Conservation (phyloP, 2,888 invertebrate species). For the Germaria angustata region DNA sequence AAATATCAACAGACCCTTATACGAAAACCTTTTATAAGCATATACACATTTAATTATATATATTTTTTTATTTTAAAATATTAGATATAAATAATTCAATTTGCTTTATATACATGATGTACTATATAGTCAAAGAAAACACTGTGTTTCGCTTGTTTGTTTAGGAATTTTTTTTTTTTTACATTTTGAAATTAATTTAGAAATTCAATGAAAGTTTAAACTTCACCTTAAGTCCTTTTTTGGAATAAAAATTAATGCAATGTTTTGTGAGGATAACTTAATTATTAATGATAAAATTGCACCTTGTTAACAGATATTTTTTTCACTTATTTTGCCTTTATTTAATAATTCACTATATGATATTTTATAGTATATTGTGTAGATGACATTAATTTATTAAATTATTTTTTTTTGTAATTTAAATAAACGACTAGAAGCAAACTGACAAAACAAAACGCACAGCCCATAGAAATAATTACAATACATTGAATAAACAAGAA, state of each 20-base stretch:
- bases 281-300: slow-evolving; percentile 19
- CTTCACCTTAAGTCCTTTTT: slow-evolving; percentile 7
- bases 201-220: background rate
- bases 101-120: background rate
- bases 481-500: slow-evolving; percentile 22
- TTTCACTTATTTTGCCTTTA: background rate
- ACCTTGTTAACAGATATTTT: slow-evolving; percentile 30
- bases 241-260: background rate
- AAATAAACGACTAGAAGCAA: slow-evolving; percentile 5
- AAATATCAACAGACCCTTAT: too few relatives aligned
- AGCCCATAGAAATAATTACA: slow-evolving; percentile 25
- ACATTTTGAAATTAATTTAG: slow-evolving; percentile 6
- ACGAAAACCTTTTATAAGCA: background rate
- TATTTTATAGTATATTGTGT: background rate
- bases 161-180: background rate
- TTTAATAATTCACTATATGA: background rate
- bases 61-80: slow-evolving; percentile 34
- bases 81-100: slow-evolving; percentile 48
- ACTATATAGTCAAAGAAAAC: background rate
- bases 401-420: slow-evolving; percentile 14
- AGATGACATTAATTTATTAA: slow-evolving; percentile 37
- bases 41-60: slow-evolving; percentile 2
- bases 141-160: background rate
- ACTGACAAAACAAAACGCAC: slow-evolving; percentile 39
- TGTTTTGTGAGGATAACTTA: background rate